Evolutionary conservation across 2,797 vertebrate genomes (phyloP).

Genomic region (Aplochiton taeniatus): DNA sequence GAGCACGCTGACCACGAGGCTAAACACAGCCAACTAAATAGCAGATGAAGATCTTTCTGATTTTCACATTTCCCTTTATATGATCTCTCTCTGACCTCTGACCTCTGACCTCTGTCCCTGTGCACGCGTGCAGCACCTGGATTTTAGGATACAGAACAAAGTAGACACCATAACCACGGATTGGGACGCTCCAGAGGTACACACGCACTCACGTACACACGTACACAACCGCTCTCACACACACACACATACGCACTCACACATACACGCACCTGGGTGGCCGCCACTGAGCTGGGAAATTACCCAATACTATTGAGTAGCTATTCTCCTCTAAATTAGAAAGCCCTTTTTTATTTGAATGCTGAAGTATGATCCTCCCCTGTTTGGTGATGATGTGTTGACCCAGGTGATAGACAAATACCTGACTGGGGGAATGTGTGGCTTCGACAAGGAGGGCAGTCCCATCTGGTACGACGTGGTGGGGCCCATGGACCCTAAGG

Average conservation of each 20-base stretch:
- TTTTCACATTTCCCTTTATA: too few species aligned
- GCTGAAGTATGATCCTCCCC: too few species aligned
- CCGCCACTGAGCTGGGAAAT: too few species aligned
- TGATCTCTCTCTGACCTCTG: too few species aligned
- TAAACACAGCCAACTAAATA: too few species aligned
- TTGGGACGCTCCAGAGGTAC: constrained; percentile 91
- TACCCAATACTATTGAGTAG: too few species aligned
- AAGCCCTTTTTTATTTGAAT: too few species aligned
- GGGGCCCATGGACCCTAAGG: constrained; percentile 90
- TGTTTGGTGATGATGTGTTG: not conserved
- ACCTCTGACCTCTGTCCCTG: not conserved
- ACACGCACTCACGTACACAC: not conserved
- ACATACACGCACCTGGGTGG: too few species aligned
- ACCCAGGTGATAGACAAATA: constrained; percentile 84
- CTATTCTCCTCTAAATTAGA: too few species aligned
- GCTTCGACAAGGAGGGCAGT: constrained; percentile 85
- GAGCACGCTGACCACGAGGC: too few species aligned
- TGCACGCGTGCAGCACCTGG: constrained; percentile 79
- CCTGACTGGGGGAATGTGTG: constrained; percentile 89
- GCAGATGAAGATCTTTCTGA: too few species aligned
- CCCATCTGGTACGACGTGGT: constrained; percentile 93
- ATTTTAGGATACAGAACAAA: constrained; percentile 88
- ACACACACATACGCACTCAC: not conserved
- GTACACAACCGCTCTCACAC: too few species aligned
- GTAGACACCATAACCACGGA: constrained; percentile 76